These are phyloP conservation scores for Agrotis segetum DNA, from an alignment of 2,888 invertebrate species.

Conservation along the genomic window DNA sequence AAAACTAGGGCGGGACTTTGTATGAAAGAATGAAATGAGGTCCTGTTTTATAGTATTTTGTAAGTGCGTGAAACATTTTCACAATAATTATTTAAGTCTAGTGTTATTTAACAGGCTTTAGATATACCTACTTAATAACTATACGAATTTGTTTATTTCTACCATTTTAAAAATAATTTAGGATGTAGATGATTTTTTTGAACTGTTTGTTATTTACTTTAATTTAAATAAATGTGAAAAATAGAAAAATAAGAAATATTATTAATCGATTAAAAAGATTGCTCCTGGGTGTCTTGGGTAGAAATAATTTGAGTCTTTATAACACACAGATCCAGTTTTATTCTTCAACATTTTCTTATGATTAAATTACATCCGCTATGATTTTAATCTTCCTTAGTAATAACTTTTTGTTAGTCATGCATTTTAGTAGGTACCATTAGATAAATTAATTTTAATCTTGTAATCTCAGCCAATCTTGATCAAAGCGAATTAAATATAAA, in stretches of 20 bases:
- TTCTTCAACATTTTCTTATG: constrained; percentile 2
- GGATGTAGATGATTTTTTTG: too few relatives aligned
- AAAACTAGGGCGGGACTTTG: neutral
- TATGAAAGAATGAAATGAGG: neutral
- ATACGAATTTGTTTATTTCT: too few relatives aligned
- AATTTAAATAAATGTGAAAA: too few relatives aligned
- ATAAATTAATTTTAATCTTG: constrained; percentile 14
- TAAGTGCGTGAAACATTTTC: too few relatives aligned
- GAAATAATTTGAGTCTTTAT: neutral
- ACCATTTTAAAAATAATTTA: too few relatives aligned
- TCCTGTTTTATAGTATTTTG: neutral
- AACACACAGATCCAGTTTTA: neutral
- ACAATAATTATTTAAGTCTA: too few relatives aligned
- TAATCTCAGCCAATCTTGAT: constrained; percentile 22
- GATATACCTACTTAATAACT: too few relatives aligned
- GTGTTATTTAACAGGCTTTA: too few relatives aligned
- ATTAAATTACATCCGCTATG: neutral
- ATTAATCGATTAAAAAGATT: too few relatives aligned
- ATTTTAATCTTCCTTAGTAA: constrained; percentile 13
- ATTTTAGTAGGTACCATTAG: neutral
- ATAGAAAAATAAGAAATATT: too few relatives aligned
- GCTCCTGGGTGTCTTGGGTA: neutral
- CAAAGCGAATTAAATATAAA: constrained; percentile 28
- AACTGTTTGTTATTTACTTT: too few relatives aligned
- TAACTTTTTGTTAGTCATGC: constrained; percentile 14